Percentiles rank a stretch among this genome's conserved stretches.
These are phyloP conservation scores for Siderastrea radians DNA, from an alignment of 92 coral and sea anemone species.

Conservation along the genomic window DNA sequence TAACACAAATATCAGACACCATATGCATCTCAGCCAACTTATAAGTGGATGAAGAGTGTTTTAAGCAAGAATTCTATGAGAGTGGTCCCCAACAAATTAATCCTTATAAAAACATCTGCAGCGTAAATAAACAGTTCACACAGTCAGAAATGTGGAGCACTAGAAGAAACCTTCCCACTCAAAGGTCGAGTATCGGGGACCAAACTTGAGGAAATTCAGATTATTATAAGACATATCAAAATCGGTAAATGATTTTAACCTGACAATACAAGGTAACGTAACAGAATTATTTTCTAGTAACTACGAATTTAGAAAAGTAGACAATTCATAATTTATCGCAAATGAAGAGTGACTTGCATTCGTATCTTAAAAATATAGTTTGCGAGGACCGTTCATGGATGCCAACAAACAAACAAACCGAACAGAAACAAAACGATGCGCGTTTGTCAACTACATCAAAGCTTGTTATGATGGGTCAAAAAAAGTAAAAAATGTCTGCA, in stretches of 20 bases:
- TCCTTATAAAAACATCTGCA: slow-evolving; percentile 32
- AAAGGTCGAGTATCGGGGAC: background rate
- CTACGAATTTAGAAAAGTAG: background rate
- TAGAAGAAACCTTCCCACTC: background rate
- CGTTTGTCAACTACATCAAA: background rate
- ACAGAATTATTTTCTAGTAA: background rate
- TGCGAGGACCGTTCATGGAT: slow-evolving; percentile 13
- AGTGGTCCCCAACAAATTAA: background rate
- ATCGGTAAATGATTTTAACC: background rate
- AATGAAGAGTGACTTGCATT: background rate
- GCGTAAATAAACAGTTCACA: slow-evolving; percentile 21
- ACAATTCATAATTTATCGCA: background rate
- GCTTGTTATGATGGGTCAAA: background rate
- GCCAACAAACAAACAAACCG: slow-evolving; percentile 15
- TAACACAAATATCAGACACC: background rate
- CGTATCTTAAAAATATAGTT: background rate
- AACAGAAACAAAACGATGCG: slow-evolving; percentile 1
- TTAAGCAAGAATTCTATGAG: background rate
- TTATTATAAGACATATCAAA: background rate
- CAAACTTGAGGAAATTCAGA: background rate
- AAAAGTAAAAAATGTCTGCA: background rate
- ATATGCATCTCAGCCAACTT: background rate
- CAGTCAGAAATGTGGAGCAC: background rate
- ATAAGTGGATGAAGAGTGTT: background rate
- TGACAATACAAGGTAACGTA: background rate